Evolutionary conservation across 2,888 invertebrate genomes (phyloP).

Genomic region (Drosophila paramelanica): DNA sequence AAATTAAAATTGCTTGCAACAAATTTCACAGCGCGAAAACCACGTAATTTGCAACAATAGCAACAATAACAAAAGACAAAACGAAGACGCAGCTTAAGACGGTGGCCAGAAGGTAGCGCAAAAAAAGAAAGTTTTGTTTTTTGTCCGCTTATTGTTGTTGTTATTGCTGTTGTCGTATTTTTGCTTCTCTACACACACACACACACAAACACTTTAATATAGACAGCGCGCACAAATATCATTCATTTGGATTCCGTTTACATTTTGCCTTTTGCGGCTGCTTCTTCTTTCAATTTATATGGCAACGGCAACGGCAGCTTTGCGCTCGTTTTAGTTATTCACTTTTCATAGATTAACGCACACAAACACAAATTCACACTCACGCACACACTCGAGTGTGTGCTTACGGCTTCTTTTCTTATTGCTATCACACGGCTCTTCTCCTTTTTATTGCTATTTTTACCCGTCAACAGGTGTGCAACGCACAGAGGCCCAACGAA

Average conservation of each 20-base stretch:
- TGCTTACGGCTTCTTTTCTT: conserved; percentile 38
- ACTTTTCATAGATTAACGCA: conserved; percentile 79
- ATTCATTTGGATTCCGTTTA: conserved; percentile 63
- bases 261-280: conserved; percentile 64
- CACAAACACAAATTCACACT: conserved; percentile 37
- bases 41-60: conserved; percentile 64
- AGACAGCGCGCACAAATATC: conserved; percentile 53
- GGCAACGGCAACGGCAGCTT: conserved; percentile 42
- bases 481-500: conserved; percentile 56
- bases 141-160: conserved; percentile 56
- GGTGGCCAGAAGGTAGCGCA: conserved; percentile 77
- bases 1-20: conserved; percentile 63
- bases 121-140: conserved; percentile 75
- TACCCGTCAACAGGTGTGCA: conserved; percentile 70
- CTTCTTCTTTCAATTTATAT: conserved; percentile 53
- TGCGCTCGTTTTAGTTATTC: conserved; percentile 74
- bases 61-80: conserved; percentile 27
- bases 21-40: conserved; percentile 73
- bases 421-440: conserved; percentile 6
- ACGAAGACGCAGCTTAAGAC: conserved; percentile 41
- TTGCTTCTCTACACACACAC: conserved; percentile 63
- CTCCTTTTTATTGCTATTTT: conserved; percentile 5
- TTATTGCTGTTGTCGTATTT: conserved; percentile 46
- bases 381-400: conserved; percentile 9
- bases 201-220: conserved; percentile 8